Conservation (phyloP, 2,797 vertebrate species). For the Corythornis leucogaster region DNA sequence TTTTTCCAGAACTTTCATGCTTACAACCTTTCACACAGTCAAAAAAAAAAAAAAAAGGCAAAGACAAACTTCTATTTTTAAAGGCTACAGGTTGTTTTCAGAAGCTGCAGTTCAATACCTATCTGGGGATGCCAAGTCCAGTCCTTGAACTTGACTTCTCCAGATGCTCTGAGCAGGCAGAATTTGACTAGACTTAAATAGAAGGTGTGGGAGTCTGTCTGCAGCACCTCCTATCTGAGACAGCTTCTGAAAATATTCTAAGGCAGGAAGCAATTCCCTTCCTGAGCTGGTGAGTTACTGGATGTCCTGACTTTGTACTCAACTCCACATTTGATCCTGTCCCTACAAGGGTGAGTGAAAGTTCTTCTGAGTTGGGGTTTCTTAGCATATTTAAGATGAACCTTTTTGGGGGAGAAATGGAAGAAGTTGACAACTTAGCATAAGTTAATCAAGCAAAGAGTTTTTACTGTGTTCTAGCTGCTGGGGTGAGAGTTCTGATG, state of each 20-base stretch:
- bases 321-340: not conserved
- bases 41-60: not conserved
- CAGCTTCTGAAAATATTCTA: slow-evolving; percentile 26
- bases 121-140: not conserved
- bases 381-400: not conserved
- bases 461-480: not conserved
- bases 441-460: not conserved
- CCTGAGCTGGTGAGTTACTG: not conserved
- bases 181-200: not conserved
- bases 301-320: not conserved
- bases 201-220: slow-evolving; percentile 23
- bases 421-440: not conserved
- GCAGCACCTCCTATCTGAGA: not conserved
- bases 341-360: not conserved
- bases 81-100: slow-evolving; percentile 11
- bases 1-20: not conserved
- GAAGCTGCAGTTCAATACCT: not conserved
- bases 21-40: not conserved
- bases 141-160: slow-evolving; percentile 11
- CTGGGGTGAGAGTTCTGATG: not conserved
- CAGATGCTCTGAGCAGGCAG: not conserved
- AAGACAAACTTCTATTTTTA: not conserved
- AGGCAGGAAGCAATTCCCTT: slow-evolving; percentile 29
- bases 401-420: not conserved
- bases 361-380: not conserved